A percentile compares a stretch with the other conserved stretches of the same genome.
These are phyloP conservation scores for Zaprionus africanus DNA, from an alignment of 1,140 invertebrate species.

Conservation along the genomic window DNA sequence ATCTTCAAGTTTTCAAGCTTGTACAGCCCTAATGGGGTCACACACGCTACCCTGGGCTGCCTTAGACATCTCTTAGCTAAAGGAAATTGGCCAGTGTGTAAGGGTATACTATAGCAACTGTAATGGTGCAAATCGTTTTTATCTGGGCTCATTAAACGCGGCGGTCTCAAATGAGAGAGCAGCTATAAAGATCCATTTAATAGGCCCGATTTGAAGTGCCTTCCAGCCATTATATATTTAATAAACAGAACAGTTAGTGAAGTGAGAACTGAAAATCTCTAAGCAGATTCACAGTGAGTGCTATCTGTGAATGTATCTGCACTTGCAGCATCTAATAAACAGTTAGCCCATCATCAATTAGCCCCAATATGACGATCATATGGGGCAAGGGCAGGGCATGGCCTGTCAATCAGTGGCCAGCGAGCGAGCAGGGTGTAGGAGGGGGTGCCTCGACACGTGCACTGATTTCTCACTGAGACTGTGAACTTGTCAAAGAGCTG, in stretches of 20 bases:
- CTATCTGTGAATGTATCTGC: background rate
- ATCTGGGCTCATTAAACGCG: conserved; percentile 26
- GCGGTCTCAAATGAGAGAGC: conserved; percentile 23
- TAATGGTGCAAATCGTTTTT: conserved; percentile 28
- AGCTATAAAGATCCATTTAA: conserved; percentile 13
- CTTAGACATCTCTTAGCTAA: background rate
- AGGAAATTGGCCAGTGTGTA: background rate
- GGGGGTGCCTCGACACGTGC: conserved; percentile 44
- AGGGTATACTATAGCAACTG: conserved; percentile 1
- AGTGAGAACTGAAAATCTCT: background rate
- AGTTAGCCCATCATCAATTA: background rate
- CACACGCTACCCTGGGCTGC: background rate
- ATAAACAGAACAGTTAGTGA: background rate
- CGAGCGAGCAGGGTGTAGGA: background rate
- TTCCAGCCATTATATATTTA: background rate
- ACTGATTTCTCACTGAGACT: conserved; percentile 34
- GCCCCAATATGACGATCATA: background rate
- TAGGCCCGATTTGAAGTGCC: background rate
- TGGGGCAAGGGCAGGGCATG: background rate
- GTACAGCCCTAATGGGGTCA: background rate
- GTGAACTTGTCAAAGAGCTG: conserved; percentile 53
- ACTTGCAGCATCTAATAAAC: background rate
- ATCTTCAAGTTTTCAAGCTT: no score
- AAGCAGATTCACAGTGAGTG: background rate
- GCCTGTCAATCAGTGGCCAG: conserved; percentile 10